These are phyloP conservation scores for Alectura lathami DNA, from an alignment of 2,113 vertebrate species.

Conservation along the genomic window DNA sequence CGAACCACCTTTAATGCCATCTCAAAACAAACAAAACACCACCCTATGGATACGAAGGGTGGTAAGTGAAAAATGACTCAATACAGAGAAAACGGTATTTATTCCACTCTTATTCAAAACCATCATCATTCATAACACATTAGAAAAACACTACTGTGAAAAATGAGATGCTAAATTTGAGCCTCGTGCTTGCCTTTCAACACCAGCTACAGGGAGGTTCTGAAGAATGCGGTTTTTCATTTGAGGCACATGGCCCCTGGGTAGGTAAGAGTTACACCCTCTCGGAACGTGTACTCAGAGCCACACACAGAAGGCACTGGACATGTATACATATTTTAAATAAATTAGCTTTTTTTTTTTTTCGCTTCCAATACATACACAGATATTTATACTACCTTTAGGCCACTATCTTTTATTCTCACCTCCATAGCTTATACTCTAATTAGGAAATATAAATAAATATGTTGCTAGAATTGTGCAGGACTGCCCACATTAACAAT, in stretches of 20 bases:
- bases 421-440: not conserved
- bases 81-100: not conserved
- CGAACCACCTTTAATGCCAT: not conserved
- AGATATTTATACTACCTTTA: not conserved
- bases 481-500: not conserved
- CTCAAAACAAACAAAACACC: not conserved
- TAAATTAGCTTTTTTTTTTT: not conserved
- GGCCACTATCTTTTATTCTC: not conserved
- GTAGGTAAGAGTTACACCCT: not conserved
- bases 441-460: not conserved
- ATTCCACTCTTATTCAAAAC: constrained; percentile 28
- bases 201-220: not conserved
- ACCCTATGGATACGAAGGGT: not conserved
- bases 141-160: not conserved
- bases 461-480: not conserved
- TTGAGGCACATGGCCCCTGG: not conserved
- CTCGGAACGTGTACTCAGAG: too few species aligned
- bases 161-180: not conserved
- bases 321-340: not conserved
- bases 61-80: not conserved
- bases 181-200: not conserved
- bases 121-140: not conserved
- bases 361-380: not conserved
- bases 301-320: too few species aligned
- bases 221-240: not conserved